Evolutionary conservation across 2,888 invertebrate genomes (phyloP).

Genomic region (Diploptera punctata): DNA sequence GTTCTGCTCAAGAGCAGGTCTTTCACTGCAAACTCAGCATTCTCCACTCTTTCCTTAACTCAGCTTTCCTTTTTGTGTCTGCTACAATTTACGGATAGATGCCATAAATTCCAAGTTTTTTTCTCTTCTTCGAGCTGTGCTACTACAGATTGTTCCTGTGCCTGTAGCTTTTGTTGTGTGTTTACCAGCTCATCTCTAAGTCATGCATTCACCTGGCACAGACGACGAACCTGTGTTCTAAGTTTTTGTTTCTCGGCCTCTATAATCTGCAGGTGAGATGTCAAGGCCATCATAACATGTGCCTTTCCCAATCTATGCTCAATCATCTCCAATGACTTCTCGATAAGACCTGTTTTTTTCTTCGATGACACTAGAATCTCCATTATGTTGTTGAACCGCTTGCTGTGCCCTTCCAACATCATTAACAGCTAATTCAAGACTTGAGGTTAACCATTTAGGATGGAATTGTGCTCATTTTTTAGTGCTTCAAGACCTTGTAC

Average conservation of each 20-base stretch:
- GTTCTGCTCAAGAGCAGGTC: too few relatives aligned
- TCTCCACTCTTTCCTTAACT: too few relatives aligned
- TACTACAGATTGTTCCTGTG: slow-evolving; percentile 93
- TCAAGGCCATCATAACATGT: slow-evolving; percentile 96
- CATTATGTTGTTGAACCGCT: slow-evolving; percentile 48
- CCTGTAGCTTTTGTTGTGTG: slow-evolving; percentile 95
- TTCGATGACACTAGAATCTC: slow-evolving; percentile 64
- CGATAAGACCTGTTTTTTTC: slow-evolving; percentile 87
- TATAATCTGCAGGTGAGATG: slow-evolving; percentile 93
- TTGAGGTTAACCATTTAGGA: slow-evolving; percentile 75
- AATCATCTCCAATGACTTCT: slow-evolving; percentile 95
- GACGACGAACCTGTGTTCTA: slow-evolving; percentile 93
- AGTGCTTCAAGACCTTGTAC: slow-evolving; percentile 96
- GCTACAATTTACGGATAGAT: slow-evolving; percentile 89
- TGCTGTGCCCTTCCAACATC: slow-evolving; percentile 52
- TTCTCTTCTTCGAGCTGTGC: slow-evolving; percentile 98
- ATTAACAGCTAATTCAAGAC: slow-evolving; percentile 55
- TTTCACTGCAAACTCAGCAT: too few relatives aligned
- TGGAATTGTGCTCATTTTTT: slow-evolving; percentile 92
- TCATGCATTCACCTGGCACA: slow-evolving; percentile 99
- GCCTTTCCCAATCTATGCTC: slow-evolving; percentile 96
- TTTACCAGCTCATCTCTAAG: slow-evolving; percentile 97
- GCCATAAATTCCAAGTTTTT: slow-evolving; percentile 98
- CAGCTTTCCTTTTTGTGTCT: too few relatives aligned
- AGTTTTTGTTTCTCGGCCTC: slow-evolving; percentile 99